phyloP scores from a whole-genome alignment of 2,888 invertebrate species.

The Diplazon laetatorius region DNA sequence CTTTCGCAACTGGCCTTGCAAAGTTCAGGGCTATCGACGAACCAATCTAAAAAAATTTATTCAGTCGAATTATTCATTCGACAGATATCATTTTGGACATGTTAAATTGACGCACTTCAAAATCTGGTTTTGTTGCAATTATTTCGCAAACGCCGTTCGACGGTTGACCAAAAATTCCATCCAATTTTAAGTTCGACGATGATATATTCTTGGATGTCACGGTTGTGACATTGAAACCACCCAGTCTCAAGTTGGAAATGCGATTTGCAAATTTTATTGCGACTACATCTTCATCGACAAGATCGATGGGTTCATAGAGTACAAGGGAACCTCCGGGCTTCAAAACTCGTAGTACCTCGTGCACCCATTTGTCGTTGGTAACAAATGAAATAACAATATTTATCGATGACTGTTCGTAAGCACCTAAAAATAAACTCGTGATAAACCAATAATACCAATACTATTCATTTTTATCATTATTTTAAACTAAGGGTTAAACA shows the following conservation, averaged over 20 bases:
- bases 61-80: slow-evolving; percentile 5
- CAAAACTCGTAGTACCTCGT: slow-evolving; percentile 85
- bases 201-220: slow-evolving; percentile 48
- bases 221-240: slow-evolving; percentile 85
- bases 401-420: slow-evolving; percentile 85
- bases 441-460: no score
- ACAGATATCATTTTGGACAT: not conserved
- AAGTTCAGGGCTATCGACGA: slow-evolving; percentile 85
- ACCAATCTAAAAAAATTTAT: slow-evolving; percentile 83
- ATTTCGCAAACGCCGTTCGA: slow-evolving; percentile 70
- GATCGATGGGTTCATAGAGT: slow-evolving; percentile 82
- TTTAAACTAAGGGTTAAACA: no score
- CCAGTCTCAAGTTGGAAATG: slow-evolving; percentile 85
- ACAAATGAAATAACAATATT: slow-evolving; percentile 85
- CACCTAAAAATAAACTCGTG: no score
- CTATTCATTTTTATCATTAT: no score
- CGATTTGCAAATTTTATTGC: slow-evolving; percentile 74
- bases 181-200: slow-evolving; percentile 49
- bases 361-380: slow-evolving; percentile 83
- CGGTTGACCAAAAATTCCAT: slow-evolving; percentile 56
- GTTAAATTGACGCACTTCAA: slow-evolving; percentile 71
- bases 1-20: slow-evolving; percentile 84
- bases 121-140: slow-evolving; percentile 76
- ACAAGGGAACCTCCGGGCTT: slow-evolving; percentile 86
- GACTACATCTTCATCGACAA: slow-evolving; percentile 63